Percentiles rank a stretch among this genome's conserved stretches.
phyloP scores from a whole-genome alignment of 2,113 vertebrate genomes.

The Neofelis nebulosa region DNA sequence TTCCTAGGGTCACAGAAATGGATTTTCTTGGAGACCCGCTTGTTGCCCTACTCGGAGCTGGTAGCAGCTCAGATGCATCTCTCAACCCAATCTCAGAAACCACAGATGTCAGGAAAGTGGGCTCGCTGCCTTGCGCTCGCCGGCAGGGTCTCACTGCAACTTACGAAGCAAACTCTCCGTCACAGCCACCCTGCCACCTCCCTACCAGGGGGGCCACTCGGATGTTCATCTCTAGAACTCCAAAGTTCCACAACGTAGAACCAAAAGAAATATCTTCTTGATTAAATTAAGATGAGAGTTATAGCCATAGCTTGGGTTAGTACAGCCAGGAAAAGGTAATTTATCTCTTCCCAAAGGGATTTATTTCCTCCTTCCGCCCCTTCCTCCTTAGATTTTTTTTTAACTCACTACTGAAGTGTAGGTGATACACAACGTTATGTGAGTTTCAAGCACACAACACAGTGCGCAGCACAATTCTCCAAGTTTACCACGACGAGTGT shows the following conservation, averaged over 20 bases:
- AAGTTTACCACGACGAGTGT: not conserved
- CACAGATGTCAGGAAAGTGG: not conserved
- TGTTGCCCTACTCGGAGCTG: not conserved
- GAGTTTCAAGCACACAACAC: not conserved
- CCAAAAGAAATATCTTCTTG: not conserved
- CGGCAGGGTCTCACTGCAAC: not conserved
- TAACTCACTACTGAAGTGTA: too few relatives aligned
- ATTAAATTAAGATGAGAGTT: not conserved
- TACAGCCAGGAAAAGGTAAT: not conserved
- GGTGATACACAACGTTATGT: not conserved
- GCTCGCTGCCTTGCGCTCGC: not conserved
- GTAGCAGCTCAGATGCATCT: not conserved
- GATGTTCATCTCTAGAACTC: not conserved
- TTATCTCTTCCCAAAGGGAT: not conserved
- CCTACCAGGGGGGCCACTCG: rapidly evolving
- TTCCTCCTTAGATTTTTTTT: not conserved
- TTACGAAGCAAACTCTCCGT: not conserved
- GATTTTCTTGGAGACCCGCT: not conserved
- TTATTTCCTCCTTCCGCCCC: not conserved
- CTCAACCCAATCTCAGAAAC: not conserved
- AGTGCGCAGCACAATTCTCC: not conserved
- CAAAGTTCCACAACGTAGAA: not conserved
- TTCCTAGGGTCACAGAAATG: not conserved
- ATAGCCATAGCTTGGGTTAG: not conserved
- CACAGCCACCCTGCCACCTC: not conserved